Percentiles rank a stretch among this genome's conserved stretches.
phyloP scores from a whole-genome alignment of 1,140 invertebrate genomes.

The Drosophila malerkotliana region DNA sequence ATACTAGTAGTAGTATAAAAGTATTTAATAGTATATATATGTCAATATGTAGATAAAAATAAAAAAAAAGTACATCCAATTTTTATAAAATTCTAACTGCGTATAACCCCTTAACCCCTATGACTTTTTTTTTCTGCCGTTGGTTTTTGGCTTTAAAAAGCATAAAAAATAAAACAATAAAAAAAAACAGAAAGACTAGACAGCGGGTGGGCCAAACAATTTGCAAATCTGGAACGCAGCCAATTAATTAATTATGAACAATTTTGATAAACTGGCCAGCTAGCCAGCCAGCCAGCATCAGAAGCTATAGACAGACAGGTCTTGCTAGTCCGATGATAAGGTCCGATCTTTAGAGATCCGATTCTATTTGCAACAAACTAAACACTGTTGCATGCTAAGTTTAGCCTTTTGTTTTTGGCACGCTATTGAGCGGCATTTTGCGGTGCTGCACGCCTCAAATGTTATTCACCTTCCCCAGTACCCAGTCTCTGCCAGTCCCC shows the following conservation, averaged over 20 bases:
- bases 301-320: too few species aligned
- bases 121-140: slow-evolving; percentile 3
- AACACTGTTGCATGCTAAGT: slow-evolving; percentile 69
- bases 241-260: slow-evolving; percentile 83
- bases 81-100: too few species aligned
- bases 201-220: slow-evolving; percentile 59
- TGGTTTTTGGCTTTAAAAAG: slow-evolving; percentile 45
- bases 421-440: slow-evolving; percentile 77
- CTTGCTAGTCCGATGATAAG: slow-evolving; percentile 4
- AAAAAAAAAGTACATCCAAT: too few species aligned
- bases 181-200: slow-evolving; percentile 4
- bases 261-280: slow-evolving; percentile 76
- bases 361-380: slow-evolving; percentile 56
- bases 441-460: slow-evolving; percentile 41
- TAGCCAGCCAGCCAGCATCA: neutral
- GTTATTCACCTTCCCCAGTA: slow-evolving; percentile 67
- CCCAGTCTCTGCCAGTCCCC: too few species aligned
- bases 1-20: too few species aligned
- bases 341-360: neutral
- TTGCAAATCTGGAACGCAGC: slow-evolving; percentile 80
- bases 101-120: too few species aligned
- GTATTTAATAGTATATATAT: too few species aligned
- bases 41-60: too few species aligned
- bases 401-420: slow-evolving; percentile 82
- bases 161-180: slow-evolving; percentile 66